Percentiles rank a stretch among this genome's conserved stretches.
phyloP scores from a whole-genome alignment of 2,888 invertebrate genomes.

The Apoda limacodes region DNA sequence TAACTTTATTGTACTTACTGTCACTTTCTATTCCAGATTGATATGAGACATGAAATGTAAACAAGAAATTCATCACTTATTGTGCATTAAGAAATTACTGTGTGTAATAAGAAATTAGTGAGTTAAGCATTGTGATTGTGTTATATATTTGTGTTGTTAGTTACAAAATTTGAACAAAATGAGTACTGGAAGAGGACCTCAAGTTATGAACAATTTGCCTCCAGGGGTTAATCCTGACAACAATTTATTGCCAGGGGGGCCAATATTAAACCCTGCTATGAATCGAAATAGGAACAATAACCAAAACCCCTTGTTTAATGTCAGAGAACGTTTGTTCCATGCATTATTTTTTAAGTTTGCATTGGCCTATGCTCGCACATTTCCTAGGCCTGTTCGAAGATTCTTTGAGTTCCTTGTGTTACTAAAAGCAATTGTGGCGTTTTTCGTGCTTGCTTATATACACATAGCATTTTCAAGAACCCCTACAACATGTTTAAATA shows the following conservation, averaged over 20 bases:
- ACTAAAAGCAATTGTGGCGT: slow-evolving; percentile 81
- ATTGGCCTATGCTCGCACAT: slow-evolving; percentile 89
- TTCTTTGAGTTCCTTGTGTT: slow-evolving; percentile 87
- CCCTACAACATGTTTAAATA: slow-evolving; percentile 93
- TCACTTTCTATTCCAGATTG: no score
- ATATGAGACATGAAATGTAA: no score
- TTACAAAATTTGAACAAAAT: slow-evolving; percentile 21
- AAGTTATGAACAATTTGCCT: slow-evolving; percentile 51
- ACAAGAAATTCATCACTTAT: no score
- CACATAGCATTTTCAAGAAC: slow-evolving; percentile 94
- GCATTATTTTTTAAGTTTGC: slow-evolving; percentile 95
- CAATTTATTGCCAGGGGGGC: slow-evolving; percentile 66
- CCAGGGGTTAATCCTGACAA: slow-evolving; percentile 64
- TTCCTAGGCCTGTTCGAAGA: slow-evolving; percentile 85
- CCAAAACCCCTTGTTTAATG: slow-evolving; percentile 84
- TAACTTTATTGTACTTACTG: slow-evolving; percentile 19
- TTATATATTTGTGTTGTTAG: not conserved
- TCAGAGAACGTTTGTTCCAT: slow-evolving; percentile 93
- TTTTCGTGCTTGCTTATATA: slow-evolving; percentile 93
- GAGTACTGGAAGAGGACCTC: slow-evolving; percentile 49
- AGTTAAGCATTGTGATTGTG: no score
- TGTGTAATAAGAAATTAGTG: no score
- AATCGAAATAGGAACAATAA: slow-evolving; percentile 70
- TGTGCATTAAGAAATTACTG: no score
- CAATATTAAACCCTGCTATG: slow-evolving; percentile 59